These are phyloP conservation scores for Platyrinchus mystaceus DNA, from an alignment of 2,797 vertebrate genomes.

Conservation along the genomic window DNA sequence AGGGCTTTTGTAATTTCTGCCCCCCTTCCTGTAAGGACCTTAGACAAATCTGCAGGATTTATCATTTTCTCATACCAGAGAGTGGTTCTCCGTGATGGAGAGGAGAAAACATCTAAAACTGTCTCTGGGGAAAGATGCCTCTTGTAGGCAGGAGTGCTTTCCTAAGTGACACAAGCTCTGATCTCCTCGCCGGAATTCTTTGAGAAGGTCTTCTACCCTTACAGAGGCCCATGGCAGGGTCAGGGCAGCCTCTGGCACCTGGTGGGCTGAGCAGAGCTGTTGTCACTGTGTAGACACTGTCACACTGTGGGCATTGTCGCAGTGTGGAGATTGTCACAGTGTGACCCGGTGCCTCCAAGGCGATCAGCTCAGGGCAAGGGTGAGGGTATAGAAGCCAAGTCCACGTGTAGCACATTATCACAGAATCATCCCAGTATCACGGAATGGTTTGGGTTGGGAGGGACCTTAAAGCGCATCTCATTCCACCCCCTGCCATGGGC, in stretches of 20 bases:
- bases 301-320: not conserved
- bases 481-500: not conserved
- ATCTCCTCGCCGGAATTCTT: too few species aligned
- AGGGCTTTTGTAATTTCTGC: too few species aligned
- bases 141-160: too few species aligned
- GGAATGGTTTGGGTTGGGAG: not conserved
- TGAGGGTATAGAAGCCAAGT: not conserved
- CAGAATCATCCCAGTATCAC: not conserved
- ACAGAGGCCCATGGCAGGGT: too few species aligned
- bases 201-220: too few species aligned
- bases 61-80: too few species aligned
- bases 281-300: not conserved
- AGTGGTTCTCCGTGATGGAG: too few species aligned
- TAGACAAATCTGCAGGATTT: too few species aligned
- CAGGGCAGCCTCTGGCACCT: accelerated
- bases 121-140: too few species aligned
- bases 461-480: not conserved
- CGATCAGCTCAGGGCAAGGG: not conserved
- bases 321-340: accelerated
- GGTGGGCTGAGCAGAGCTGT: not conserved
- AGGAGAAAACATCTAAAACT: too few species aligned
- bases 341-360: not conserved
- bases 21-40: too few species aligned
- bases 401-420: not conserved
- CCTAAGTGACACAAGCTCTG: too few species aligned